These are phyloP conservation scores for Sminthurides aquaticus DNA, from an alignment of 2,888 invertebrate species.

Conservation along the genomic window DNA sequence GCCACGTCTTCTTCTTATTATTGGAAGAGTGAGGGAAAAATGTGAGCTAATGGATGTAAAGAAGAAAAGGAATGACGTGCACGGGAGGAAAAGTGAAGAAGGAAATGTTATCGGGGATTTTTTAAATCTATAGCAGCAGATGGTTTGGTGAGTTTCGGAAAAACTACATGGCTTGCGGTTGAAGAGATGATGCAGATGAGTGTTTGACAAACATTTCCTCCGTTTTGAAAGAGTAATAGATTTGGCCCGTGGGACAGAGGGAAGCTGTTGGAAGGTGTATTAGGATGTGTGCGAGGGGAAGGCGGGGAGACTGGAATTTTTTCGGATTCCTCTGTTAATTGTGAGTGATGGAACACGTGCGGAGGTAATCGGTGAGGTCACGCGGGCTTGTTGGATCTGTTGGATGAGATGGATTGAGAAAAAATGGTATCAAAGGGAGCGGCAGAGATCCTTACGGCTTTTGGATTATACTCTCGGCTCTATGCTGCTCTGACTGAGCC, in stretches of 20 bases:
- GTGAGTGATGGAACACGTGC: background rate
- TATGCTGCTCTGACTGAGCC: no score
- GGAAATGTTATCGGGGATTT: no score
- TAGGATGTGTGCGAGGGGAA: background rate
- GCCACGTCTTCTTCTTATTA: no score
- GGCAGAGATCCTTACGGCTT: no score
- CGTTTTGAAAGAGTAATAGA: no score
- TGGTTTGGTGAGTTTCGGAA: background rate
- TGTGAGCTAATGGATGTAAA: no score
- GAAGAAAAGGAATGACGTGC: no score
- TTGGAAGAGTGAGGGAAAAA: no score
- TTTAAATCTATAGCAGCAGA: no score
- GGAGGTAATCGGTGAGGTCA: background rate
- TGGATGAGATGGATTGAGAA: no score
- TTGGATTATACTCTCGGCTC: no score
- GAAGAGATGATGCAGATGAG: background rate
- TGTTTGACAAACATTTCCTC: background rate
- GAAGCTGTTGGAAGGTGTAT: background rate
- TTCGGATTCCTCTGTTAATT: background rate
- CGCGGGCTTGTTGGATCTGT: conserved; percentile 1
- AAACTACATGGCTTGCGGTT: conserved; percentile 1
- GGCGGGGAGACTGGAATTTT: background rate
- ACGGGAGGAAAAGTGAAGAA: no score
- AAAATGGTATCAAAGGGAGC: background rate
- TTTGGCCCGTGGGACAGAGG: background rate